Conservation (phyloP, 1,140 invertebrate species). For the Procambarus virginalis region DNA sequence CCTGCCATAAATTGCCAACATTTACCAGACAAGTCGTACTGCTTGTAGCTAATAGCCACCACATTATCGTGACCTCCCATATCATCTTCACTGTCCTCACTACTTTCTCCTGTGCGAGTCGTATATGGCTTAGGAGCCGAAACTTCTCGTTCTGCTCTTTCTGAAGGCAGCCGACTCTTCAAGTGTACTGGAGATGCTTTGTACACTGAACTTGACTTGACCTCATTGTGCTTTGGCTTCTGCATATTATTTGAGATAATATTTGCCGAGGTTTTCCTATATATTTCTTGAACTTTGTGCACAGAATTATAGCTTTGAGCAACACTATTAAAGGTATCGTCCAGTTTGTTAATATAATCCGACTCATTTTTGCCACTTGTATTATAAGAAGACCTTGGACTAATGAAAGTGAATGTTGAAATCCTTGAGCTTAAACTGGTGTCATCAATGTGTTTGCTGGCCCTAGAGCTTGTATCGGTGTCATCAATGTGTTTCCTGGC, state of each 20-base stretch:
- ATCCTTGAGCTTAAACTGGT: neutral
- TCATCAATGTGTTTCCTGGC: too few species aligned
- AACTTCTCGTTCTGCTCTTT: neutral
- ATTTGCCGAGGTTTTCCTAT: neutral
- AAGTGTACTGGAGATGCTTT: neutral
- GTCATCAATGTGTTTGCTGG: neutral
- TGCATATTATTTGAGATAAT: neutral
- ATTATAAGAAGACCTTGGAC: neutral
- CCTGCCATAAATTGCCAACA: neutral
- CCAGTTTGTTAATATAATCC: too few species aligned
- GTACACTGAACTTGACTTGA: neutral
- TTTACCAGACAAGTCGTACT: neutral
- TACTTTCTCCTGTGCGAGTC: slow-evolving; percentile 24
- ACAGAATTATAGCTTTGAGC: neutral
- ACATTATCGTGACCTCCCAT: neutral
- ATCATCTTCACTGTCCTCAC: slow-evolving; percentile 33
- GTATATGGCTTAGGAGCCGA: neutral
- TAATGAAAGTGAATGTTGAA: neutral
- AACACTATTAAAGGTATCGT: neutral
- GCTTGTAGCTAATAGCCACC: slow-evolving; percentile 32
- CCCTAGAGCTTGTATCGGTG: neutral
- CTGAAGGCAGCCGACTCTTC: too few species aligned
- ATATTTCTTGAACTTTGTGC: neutral
- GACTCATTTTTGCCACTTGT: neutral
- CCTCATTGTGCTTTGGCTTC: neutral